phyloP scores from a whole-genome alignment of 2,797 vertebrate genomes.

The Neolamprologus multifasciatus region DNA sequence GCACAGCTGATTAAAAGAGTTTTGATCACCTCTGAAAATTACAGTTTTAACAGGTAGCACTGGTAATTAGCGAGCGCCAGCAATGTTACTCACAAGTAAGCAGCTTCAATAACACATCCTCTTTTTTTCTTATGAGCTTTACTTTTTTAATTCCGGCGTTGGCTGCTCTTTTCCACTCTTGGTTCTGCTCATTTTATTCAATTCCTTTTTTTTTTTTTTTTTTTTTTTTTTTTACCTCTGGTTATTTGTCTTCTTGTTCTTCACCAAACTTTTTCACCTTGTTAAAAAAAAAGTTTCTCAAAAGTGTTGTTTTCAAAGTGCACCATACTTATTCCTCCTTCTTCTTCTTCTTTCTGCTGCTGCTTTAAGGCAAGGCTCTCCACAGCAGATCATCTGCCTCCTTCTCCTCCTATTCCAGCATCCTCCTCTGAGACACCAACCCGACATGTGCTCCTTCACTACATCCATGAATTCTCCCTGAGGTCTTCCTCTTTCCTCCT shows the following conservation, averaged over 20 bases:
- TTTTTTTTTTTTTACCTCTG: neutral
- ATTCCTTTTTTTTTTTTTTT: neutral
- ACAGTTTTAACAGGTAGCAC: constrained; percentile 45
- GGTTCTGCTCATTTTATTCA: neutral
- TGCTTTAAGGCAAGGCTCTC: neutral
- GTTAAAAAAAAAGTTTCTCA: neutral
- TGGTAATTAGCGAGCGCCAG: constrained; percentile 25
- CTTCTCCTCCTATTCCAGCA: neutral
- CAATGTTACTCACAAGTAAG: neutral
- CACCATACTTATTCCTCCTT: neutral
- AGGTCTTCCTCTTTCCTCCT: neutral
- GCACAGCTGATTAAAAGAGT: constrained; percentile 58
- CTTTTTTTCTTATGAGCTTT: neutral
- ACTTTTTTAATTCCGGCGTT: neutral
- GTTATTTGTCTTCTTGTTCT: neutral
- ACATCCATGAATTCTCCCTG: neutral
- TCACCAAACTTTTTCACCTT: neutral
- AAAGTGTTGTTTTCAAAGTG: neutral
- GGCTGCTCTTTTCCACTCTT: neutral
- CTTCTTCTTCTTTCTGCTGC: neutral
- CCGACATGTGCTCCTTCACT: neutral
- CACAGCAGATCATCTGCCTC: neutral
- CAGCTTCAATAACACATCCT: neutral
- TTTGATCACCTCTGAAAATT: constrained; percentile 54
- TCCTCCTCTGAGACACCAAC: neutral